Base-by-base conservation (phyloP, 92 coral and sea anemone species). In the Phenganax subtilis region DNA sequence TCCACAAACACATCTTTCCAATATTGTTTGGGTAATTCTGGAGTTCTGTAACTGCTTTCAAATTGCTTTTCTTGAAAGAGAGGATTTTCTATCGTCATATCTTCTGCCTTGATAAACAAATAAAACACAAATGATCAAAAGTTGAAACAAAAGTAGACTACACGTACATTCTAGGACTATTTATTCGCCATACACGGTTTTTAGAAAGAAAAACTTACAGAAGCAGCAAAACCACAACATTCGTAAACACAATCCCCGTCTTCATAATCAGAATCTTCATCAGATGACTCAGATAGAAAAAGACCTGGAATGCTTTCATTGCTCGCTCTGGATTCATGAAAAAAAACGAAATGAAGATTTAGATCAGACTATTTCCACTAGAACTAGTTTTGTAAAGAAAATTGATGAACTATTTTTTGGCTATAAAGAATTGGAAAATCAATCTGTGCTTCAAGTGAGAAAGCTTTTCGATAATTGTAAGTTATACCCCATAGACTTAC, bases 1-100 rank as follows among this genome's bases (percentile, higher is more conserved):
- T 79, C 74, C 57, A 68, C 69, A 54, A 63, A 79, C 27, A 79
- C 83, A 65, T 79, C 83, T 79, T 79, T 79, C 83, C 83, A 79
- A 30, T 47, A 79, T 51, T 54, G 63, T 79, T 54, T 63, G 73
- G 83, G 74, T 12, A 79, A 73, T 65, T 79, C 83, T 8, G 83
- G 83, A 65, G 83, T 79, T 62, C 83, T 63, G 74, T 79, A 79
- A 79, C 83, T 63, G 53, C 57, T 62, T 68, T 79, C 37, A 54
- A 63, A 79, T 9, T 61, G 72, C 65, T 63, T 63, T 28, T 79
- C 61, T 44, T 63, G 67, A 52, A 79, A 79, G 4, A 79, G 37
- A 1, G 83, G 83, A 65, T 79, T 79, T 64, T 63, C 83, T 3
- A 79, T 62, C 16, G 83, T 79, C 83, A 79, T 79, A 29, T 79